Evolutionary conservation across 2,888 invertebrate species (phyloP).

Genomic region (Atethmia centrago): DNA sequence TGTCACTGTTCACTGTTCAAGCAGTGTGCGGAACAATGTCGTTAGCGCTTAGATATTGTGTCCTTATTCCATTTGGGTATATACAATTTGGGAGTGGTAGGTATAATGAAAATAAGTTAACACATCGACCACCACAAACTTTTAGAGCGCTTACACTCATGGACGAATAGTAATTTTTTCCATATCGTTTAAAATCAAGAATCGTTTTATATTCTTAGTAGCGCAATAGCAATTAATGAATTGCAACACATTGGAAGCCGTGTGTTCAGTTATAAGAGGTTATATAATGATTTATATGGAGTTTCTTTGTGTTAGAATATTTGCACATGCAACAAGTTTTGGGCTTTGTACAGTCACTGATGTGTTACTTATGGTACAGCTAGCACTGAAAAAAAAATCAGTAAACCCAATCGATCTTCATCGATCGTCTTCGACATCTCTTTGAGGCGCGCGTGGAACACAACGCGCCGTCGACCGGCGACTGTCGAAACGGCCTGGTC

Average conservation of each 20-base stretch:
- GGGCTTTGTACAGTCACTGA: neutral
- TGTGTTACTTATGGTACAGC: neutral
- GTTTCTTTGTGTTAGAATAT: neutral
- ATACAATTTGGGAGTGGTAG: neutral
- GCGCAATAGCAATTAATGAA: no score
- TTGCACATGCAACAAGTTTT: neutral
- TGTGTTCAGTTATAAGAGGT: neutral
- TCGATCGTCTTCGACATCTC: no score
- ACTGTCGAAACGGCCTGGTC: no score
- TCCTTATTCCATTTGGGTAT: slow-evolving; percentile 8
- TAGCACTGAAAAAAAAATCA: no score
- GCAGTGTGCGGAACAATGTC: slow-evolving; percentile 21
- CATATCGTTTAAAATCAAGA: no score
- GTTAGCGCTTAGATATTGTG: slow-evolving; percentile 44
- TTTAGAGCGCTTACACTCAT: neutral
- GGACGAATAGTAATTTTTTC: no score
- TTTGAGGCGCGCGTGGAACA: no score
- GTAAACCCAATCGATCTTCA: no score
- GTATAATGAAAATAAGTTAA: neutral
- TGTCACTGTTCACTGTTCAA: slow-evolving; percentile 30
- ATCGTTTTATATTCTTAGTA: no score
- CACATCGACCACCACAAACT: no score
- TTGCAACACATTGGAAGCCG: neutral
- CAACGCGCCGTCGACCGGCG: no score
- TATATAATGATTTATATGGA: neutral